A percentile compares a stretch with the other conserved stretches of the same genome.
Conservation (phyloP, 2,888 invertebrate species). For the Acleris sparsana region DNA sequence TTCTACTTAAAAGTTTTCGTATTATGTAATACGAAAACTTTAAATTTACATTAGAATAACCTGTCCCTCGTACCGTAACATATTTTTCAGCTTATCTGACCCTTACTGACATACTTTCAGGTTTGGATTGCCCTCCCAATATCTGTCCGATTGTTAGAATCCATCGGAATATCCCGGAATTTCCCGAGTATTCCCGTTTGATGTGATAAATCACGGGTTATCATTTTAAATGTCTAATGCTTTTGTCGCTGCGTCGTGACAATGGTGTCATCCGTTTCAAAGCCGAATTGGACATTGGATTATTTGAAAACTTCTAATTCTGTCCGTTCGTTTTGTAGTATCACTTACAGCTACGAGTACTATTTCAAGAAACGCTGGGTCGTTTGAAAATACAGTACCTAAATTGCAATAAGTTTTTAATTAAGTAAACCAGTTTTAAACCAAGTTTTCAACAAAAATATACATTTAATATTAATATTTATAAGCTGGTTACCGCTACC, state of each 20-base stretch:
- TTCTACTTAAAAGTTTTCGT: no score
- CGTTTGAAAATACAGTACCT: no score
- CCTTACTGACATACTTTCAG: constrained; percentile 18
- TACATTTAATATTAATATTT: no score
- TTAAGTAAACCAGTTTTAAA: no score
- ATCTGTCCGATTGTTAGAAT: constrained; percentile 13
- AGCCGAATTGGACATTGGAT: neutral
- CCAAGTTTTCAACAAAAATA: no score
- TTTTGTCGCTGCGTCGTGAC: neutral
- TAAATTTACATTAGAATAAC: neutral
- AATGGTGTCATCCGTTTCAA: neutral
- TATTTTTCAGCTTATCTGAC: constrained; percentile 12
- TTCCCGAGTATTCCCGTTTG: neutral
- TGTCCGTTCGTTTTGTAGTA: no score
- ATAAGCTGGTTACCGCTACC: no score
- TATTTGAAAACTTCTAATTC: no score
- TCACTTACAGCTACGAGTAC: no score
- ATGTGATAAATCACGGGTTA: constrained; percentile 19
- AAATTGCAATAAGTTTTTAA: no score
- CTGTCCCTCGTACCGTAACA: constrained; percentile 5
- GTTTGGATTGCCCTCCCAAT: constrained; percentile 1
- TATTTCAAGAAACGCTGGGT: no score
- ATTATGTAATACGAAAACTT: no score
- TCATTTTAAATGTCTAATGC: constrained; percentile 12
- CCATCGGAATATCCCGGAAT: constrained; percentile 2